Evolutionary conservation across 2,797 vertebrate species (phyloP).

Genomic region (Mormyrus hasselquistii): DNA sequence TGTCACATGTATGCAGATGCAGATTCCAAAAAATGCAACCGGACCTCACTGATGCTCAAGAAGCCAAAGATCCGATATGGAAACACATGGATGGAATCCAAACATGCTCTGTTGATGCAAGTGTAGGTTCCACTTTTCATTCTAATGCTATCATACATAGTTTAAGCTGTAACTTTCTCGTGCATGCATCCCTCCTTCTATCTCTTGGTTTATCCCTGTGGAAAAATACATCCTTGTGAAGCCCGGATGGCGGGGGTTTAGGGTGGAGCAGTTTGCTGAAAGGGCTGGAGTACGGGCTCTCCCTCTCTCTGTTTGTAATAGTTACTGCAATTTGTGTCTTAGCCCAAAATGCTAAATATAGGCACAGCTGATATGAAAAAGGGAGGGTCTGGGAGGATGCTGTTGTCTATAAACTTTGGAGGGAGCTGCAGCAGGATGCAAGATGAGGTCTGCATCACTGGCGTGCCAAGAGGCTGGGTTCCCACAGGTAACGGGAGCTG

Average conservation of each 20-base stretch:
- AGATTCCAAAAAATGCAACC: background rate
- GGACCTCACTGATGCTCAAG: background rate
- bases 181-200: background rate
- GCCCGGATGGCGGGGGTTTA: background rate
- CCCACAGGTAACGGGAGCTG: constrained; percentile 28
- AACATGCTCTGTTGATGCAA: background rate
- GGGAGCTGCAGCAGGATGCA: constrained; percentile 42
- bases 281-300: background rate
- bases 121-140: background rate
- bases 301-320: constrained; percentile 40
- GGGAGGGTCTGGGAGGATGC: constrained; percentile 61
- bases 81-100: background rate
- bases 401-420: constrained; percentile 48
- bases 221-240: background rate
- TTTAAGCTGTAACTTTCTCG: background rate
- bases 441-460: constrained; percentile 20
- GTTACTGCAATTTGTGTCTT: constrained; percentile 21
- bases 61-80: background rate
- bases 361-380: constrained; percentile 45
- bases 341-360: constrained; percentile 57
- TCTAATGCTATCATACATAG: background rate
- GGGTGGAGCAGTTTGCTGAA: background rate
- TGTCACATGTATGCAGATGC: background rate
- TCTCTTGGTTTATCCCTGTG: background rate
- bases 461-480: constrained; percentile 16